Conservation (phyloP, 2,797 vertebrate species). For the Pseudotriccus pelzelni region DNA sequence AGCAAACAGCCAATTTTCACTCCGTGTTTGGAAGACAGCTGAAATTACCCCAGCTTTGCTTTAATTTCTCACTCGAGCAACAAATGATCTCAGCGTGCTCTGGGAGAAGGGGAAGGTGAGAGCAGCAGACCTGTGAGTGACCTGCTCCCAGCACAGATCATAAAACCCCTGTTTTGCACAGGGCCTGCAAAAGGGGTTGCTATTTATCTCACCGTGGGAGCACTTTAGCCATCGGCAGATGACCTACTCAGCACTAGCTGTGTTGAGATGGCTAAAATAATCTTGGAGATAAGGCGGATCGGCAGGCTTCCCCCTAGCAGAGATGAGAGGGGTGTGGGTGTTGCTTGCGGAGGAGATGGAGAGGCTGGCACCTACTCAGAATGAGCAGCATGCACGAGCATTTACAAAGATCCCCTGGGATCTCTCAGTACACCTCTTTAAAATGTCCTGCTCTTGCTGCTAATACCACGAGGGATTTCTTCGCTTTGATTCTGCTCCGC, state of each 20-base stretch:
- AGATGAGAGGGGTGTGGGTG: not conserved
- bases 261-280: constrained; percentile 33
- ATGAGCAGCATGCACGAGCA: not conserved
- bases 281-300: not conserved
- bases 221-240: not conserved
- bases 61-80: not conserved
- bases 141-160: not conserved
- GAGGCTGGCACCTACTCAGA: constrained; percentile 3
- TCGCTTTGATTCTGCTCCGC: constrained; percentile 36
- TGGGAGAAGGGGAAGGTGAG: not conserved
- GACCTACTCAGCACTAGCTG: not conserved
- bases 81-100: constrained; percentile 27
- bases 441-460: constrained; percentile 42
- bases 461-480: constrained; percentile 42
- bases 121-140: constrained; percentile 4
- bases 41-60: constrained; percentile 42
- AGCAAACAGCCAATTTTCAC: not conserved
- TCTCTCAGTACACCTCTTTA: not conserved
- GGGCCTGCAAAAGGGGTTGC: not conserved
- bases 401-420: not conserved
- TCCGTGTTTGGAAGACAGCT: constrained; percentile 18
- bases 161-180: not conserved
- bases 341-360: not conserved
- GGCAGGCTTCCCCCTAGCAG: not conserved
- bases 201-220: not conserved